Base-by-base conservation (phyloP, 2,797 vertebrate genomes). In the Lepilemur septentrionalis region DNA sequence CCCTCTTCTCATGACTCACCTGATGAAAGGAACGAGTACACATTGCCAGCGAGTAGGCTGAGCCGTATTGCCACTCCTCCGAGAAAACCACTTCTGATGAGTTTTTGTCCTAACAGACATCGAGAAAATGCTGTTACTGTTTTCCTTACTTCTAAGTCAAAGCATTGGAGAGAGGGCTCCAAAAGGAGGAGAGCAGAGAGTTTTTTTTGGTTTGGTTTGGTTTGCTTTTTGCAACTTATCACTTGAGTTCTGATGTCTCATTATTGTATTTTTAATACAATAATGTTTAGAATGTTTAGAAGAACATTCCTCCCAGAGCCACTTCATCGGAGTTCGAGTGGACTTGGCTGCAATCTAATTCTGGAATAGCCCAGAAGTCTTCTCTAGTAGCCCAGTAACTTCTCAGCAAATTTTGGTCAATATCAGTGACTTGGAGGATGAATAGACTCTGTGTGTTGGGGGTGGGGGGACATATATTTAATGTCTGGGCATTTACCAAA, bases 281-380 rank as follows among this genome's bases (percentile, higher is more conserved):
- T 52, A 59, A n/a, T n/a, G n/a, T n/a, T n/a, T n/a, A n/a, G n/a
- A n/a, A n/a, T 72, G 69, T 76, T 95, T 93, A 92, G 80, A 76
- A 93, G 65, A 91, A 67, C n/a, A 59, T 86, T 70, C 46, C 80
- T 9, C 48, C 57, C 57, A 55, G 50, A 61, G 46, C 50, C n/a
- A n/a, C 25, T 70, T 84, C 50, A 38, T 69, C n/a, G 57, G 59
- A 18, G 14, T 78, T 92, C 46, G 38, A 80, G 57, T 79, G 59
- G 69, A 63, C 59, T 28, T 86, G 2, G 25, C 14, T 52, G 28
- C 41, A 23, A 0, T 75, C 41, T 70, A 50, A 50, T 69, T 95
- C 43, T 83, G 89, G 48, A 91, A 65, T 38, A 67, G 61, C 43
- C 23, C 59, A 28, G 63, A 69, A 70, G 46, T 50, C 63, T 92